These are phyloP conservation scores for Microcebus murinus DNA, from an alignment of 2,113 vertebrate species.

Conservation along the genomic window DNA sequence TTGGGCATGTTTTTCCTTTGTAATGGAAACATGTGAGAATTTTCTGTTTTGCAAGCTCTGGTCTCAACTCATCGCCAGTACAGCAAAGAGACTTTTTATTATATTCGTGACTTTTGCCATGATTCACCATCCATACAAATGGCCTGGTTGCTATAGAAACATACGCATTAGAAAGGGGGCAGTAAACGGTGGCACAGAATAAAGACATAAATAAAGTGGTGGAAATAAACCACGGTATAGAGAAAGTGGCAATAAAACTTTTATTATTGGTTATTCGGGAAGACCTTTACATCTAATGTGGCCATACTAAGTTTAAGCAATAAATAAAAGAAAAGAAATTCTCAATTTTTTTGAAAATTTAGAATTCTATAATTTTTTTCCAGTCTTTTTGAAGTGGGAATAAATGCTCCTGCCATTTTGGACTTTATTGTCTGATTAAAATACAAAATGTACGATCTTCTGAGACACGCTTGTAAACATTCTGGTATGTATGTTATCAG, in stretches of 20 bases:
- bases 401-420: constrained; percentile 48
- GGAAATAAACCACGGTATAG: constrained; percentile 59
- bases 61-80: constrained; percentile 38
- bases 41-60: constrained; percentile 37
- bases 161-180: not conserved
- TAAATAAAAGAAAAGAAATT: not conserved
- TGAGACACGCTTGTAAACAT: not conserved
- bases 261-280: constrained; percentile 64
- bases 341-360: constrained; percentile 14
- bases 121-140: constrained; percentile 57
- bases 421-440: not conserved
- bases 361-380: constrained; percentile 5
- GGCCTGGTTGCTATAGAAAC: constrained; percentile 69
- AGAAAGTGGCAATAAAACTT: constrained; percentile 60
- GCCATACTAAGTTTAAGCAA: constrained; percentile 45
- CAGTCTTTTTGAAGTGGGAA: constrained; percentile 54
- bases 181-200: constrained; percentile 48
- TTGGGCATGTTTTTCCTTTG: constrained; percentile 30
- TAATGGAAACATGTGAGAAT: not conserved
- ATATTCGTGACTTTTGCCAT: constrained; percentile 51
- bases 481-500: not conserved
- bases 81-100: constrained; percentile 49
- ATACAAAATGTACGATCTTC: not conserved
- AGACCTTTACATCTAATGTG: constrained; percentile 51
- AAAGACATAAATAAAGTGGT: constrained; percentile 73